Evolutionary conservation across 2,797 vertebrate genomes (phyloP).

Genomic region (Chelmon rostratus): DNA sequence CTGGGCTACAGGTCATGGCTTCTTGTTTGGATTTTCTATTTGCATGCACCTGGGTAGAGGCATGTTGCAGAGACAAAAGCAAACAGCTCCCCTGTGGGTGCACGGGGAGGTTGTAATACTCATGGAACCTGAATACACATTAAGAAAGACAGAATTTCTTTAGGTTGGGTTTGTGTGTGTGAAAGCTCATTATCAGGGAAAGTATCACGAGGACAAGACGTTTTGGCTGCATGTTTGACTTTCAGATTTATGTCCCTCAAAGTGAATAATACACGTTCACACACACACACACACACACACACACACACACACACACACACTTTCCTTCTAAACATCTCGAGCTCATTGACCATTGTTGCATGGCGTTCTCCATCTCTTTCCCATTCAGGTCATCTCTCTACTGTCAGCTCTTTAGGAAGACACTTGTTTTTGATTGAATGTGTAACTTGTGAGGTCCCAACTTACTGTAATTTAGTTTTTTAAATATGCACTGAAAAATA

Average conservation of each 20-base stretch:
- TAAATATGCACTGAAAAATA: background rate
- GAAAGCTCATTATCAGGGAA: slow-evolving; percentile 12
- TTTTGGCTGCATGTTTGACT: background rate
- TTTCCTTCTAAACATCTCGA: no score
- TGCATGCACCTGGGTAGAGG: slow-evolving; percentile 14
- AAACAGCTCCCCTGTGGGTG: slow-evolving; percentile 34
- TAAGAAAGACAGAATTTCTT: slow-evolving; percentile 16
- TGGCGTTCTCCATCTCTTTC: background rate
- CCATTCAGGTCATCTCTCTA: background rate
- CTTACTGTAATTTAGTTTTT: background rate
- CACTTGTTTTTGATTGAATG: background rate
- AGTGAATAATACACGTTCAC: no score
- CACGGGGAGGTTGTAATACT: slow-evolving; percentile 3
- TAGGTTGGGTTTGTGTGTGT: background rate
- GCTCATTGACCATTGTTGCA: background rate
- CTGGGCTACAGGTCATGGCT: slow-evolving; percentile 39
- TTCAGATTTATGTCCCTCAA: background rate
- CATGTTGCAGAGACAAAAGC: slow-evolving; percentile 42
- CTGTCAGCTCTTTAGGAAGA: background rate
- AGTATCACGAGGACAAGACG: slow-evolving; percentile 16
- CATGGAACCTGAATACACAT: slow-evolving; percentile 2
- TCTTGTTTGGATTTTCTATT: slow-evolving; percentile 58
- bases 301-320: background rate
- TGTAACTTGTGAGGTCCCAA: background rate
- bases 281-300: no score